Evolutionary conservation across 2,113 vertebrate species (phyloP).

Genomic region (Gavialis gangeticus): DNA sequence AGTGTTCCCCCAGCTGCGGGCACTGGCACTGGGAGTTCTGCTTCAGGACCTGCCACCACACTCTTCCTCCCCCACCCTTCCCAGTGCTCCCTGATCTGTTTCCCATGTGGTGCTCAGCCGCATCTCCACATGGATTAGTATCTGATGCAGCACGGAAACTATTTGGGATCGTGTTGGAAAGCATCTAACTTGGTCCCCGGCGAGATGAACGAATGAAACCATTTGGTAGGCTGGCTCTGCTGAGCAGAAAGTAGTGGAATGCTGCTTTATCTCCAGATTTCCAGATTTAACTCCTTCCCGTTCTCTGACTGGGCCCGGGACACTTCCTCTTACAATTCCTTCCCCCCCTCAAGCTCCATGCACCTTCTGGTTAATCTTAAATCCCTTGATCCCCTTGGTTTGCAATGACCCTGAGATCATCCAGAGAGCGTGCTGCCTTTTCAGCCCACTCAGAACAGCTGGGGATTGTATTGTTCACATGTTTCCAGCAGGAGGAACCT

Average conservation of each 20-base stretch:
- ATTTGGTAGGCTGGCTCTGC: neutral
- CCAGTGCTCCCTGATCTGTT: conserved; percentile 5
- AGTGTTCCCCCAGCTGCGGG: accelerated
- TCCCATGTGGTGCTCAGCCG: conserved; percentile 12
- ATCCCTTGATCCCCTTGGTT: neutral
- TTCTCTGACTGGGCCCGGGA: neutral
- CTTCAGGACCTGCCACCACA: neutral
- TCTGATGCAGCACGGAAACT: conserved; percentile 72
- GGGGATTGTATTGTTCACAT: accelerated
- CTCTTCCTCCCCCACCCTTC: neutral
- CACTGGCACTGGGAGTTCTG: neutral
- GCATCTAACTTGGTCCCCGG: neutral
- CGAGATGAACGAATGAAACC: neutral
- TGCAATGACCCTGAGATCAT: accelerated
- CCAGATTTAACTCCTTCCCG: conserved; percentile 63
- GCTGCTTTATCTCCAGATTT: accelerated
- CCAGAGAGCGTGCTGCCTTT: accelerated
- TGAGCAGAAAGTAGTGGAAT: neutral
- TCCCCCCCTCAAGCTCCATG: neutral
- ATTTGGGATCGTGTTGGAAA: conserved; percentile 44
- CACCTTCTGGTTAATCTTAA: accelerated
- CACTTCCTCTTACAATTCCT: neutral
- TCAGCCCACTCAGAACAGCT: neutral
- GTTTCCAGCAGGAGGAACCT: neutral
- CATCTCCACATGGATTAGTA: neutral